Percentiles rank a stretch among this genome's conserved stretches.
Evolutionary conservation across 2,113 vertebrate genomes (phyloP).

Genomic region (Rallus limicola): DNA sequence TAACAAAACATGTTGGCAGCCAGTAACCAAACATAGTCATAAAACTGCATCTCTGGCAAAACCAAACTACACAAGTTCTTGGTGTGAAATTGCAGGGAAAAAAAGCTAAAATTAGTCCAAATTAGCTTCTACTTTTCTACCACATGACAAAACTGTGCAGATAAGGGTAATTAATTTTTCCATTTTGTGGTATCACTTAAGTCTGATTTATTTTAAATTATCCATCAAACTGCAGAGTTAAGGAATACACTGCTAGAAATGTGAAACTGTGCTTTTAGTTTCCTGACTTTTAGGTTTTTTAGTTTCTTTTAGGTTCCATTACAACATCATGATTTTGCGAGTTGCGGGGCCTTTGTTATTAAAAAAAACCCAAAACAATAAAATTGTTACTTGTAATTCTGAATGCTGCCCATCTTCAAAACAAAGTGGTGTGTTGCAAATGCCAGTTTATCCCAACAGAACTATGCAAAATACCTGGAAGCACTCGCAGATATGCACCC

Average conservation of each 20-base stretch:
- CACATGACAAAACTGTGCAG: neutral
- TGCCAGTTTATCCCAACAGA: neutral
- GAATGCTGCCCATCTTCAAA: neutral
- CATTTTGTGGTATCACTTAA: neutral
- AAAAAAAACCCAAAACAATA: neutral
- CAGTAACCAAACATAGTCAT: neutral
- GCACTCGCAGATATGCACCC: neutral
- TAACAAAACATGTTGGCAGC: neutral
- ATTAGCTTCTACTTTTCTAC: neutral
- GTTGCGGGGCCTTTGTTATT: neutral
- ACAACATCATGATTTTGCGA: neutral
- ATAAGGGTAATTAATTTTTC: neutral
- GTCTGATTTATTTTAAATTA: constrained; percentile 42
- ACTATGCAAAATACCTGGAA: neutral
- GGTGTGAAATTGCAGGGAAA: neutral
- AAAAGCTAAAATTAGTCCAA: neutral
- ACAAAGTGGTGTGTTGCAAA: neutral
- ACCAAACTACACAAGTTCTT: neutral
- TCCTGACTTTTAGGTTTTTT: neutral
- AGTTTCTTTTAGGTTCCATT: neutral
- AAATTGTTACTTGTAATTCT: neutral
- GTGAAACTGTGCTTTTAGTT: neutral
- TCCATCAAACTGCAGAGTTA: neutral
- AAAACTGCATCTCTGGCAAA: neutral
- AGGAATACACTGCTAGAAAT: neutral